Evolutionary conservation across 2,113 vertebrate species (phyloP), one percentile per base, ranked within the genome.

Genomic region (Aleadryas rufinucha): DNA sequence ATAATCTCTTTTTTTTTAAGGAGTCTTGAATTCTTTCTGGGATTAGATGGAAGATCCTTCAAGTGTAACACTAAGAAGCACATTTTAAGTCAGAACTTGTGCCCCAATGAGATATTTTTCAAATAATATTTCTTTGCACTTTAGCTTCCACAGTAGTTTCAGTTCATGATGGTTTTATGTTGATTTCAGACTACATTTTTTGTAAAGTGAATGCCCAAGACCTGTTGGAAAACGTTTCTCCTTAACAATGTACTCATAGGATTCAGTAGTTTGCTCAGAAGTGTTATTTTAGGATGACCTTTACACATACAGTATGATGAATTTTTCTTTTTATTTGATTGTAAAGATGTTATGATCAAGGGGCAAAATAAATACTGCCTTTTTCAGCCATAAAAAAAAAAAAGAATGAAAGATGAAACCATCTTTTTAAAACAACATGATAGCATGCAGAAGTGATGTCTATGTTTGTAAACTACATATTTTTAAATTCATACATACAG

Each of bases 301-400:
- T 97, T 97, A 60, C 85, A 90, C 74, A 84, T 93, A 95, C n/a
- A 60, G 56, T 87, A 87, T 92, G 83, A 97, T 96, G 95, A 95
- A 90, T 95, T 97, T 97, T 97, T 96, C 84, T 90, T 97, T 87
- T 97, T 97, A 97, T 97, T 97, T 96, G 87, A 95, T 97, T 97
- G 70, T 95, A 97, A 97, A 96, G 93, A 96, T 86, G 70, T 95
- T 96, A 95, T 90, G 90, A 96, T 96, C 96, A 97, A 97, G 76
- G 84, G 44, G 90, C 54, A 97, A 96, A 97, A 81, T 94, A 95
- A 97, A 91, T 93, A 96, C 79, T 93, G 63, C 70, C 65, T 91
- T 94, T 97, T 95, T 79, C 90, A 95, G 33, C 76, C 50, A 96
- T 85, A 5, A 64, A 88, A 93, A 91, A 92, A 45, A 93, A 93